Evolutionary conservation across 2,888 invertebrate genomes (phyloP), one percentile per base, ranked within the genome.

Genomic region (Pachliopta kotzebuea): DNA sequence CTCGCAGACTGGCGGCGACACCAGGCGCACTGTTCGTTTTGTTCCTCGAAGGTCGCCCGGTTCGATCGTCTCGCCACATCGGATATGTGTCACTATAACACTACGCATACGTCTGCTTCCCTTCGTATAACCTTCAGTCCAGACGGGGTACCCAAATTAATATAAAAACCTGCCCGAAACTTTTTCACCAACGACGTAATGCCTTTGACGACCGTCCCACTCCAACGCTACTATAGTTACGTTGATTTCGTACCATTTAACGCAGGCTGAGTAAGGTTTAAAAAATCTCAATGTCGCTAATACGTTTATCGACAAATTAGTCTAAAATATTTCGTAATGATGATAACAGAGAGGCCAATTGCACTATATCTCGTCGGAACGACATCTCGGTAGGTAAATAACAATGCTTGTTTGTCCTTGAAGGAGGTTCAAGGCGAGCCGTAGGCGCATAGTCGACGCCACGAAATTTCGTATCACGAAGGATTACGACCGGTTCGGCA

Each of bases 1-100:
- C 68, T 70, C 62, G 67, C 68, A 67, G 68, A 67, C 68, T 53
- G 66, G 69, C 68, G 73, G 69, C 74, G 72, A 70, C 69, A 74
- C 74, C 75, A 74, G 73, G 73, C 78, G 74, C 72, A 73, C 73
- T 72, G 79, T 82, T 86, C 81, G 83, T 86, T 88, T 86, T 86
- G 85, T 81, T 79, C 77, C 76, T 76, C 83, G 88, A 90, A 90
- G 90, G 90, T 78, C 89, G 85, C 78, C 90, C 87, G 83, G 88
- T 87, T 77, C 72, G 72, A 71, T 72, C 78, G 80, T 80, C 81
- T 81, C 80, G 78, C 77, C 78, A 76, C 81, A 77, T 84, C 83
- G 80, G 83, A 88, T 89, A 85, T 89, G 87, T 90, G 88, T 88
- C 89, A 90, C 88, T 88, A 87, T 85, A 84, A 79, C 86, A 85